phyloP scores from a whole-genome alignment of 2,113 vertebrate species.

The Albula goreensis region DNA sequence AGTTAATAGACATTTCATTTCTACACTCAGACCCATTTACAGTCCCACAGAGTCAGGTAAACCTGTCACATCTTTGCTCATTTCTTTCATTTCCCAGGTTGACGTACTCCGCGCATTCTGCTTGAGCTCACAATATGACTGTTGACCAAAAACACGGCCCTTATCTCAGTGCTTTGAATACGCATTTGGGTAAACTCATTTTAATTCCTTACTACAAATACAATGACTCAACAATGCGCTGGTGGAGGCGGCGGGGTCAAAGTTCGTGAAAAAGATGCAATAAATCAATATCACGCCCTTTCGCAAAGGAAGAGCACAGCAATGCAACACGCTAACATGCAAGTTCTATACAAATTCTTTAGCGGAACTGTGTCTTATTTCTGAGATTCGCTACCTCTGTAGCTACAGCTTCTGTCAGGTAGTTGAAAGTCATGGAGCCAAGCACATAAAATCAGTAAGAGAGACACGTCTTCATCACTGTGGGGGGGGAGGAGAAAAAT shows the following conservation, averaged over 20 bases:
- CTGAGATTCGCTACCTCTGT: background rate
- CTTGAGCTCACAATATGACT: background rate
- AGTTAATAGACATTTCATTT: background rate
- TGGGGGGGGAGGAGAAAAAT: conserved; percentile 26
- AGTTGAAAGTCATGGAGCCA: background rate
- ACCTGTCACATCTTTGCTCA: background rate
- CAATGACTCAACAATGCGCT: no score
- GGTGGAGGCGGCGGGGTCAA: background rate
- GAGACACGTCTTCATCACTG: background rate
- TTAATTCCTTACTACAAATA: background rate
- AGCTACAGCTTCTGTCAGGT: background rate
- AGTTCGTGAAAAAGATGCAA: background rate
- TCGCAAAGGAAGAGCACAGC: background rate
- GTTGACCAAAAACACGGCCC: background rate
- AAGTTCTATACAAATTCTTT: background rate
- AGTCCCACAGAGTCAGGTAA: background rate
- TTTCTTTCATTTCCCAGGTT: background rate
- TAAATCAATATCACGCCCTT: background rate
- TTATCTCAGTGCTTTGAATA: background rate
- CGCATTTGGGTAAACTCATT: background rate
- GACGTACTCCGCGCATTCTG: background rate
- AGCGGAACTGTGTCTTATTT: background rate
- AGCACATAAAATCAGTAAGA: background rate
- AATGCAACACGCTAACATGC: background rate
- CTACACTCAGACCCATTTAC: background rate